Conservation (phyloP, 2,797 vertebrate genomes). For the Aeoliscus strigatus region DNA sequence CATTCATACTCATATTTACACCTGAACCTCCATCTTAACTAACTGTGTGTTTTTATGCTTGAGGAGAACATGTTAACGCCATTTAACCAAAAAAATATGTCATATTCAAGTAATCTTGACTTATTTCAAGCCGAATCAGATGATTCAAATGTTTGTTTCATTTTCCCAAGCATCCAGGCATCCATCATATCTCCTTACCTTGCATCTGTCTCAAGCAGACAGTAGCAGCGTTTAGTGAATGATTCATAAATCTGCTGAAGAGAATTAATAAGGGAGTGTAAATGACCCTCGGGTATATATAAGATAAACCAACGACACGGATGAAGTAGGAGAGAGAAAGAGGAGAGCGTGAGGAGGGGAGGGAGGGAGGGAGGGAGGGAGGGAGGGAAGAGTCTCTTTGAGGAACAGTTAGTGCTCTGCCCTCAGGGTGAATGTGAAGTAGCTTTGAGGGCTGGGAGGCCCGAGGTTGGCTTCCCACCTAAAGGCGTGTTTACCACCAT, state of each 20-base stretch:
- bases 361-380: slow-evolving; percentile 9
- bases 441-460: slow-evolving; percentile 61
- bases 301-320: slow-evolving; percentile 61
- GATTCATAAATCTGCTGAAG: slow-evolving; percentile 77
- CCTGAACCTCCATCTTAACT: too few species aligned
- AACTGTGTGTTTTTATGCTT: too few species aligned
- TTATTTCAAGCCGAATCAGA: too few species aligned
- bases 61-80: too few species aligned
- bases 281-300: slow-evolving; percentile 71
- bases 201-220: slow-evolving; percentile 45
- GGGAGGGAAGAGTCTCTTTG: slow-evolving; percentile 47
- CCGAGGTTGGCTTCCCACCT: slow-evolving; percentile 55
- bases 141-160: too few species aligned
- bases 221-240: slow-evolving; percentile 54
- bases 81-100: too few species aligned
- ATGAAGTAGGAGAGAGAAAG: slow-evolving; percentile 48
- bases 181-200: slow-evolving; percentile 36
- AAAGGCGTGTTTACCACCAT: slow-evolving; percentile 72
- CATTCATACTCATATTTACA: too few species aligned
- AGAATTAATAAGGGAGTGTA: slow-evolving; percentile 73
- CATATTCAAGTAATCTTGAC: too few species aligned
- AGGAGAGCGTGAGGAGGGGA: slow-evolving; percentile 10
- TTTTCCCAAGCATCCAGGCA: slow-evolving; percentile 9
- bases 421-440: slow-evolving; percentile 74
- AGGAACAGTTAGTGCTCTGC: slow-evolving; percentile 71